Evolutionary conservation across 2,113 vertebrate genomes (phyloP).

Genomic region (Calidris pugnax): DNA sequence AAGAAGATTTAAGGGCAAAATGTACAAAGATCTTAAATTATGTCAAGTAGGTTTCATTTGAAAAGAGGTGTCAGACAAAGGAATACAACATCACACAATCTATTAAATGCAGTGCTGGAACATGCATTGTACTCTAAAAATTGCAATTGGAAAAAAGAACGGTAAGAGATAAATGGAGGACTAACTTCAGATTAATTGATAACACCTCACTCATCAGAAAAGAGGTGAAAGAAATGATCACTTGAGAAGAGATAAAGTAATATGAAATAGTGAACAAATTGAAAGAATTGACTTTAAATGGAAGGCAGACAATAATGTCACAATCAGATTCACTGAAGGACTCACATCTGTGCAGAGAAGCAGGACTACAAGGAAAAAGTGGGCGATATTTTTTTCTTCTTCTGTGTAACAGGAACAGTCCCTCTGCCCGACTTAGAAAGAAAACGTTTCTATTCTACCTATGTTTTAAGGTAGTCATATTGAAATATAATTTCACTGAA

Average conservation of each 20-base stretch:
- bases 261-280: conserved; percentile 16
- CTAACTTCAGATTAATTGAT: conserved; percentile 51
- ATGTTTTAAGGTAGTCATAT: background rate
- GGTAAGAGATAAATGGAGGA: background rate
- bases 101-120: background rate
- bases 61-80: background rate
- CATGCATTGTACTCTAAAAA: background rate
- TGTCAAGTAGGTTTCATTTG: background rate
- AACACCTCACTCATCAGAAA: background rate
- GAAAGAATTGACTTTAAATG: conserved; percentile 39
- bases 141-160: background rate
- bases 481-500: background rate
- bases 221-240: conserved; percentile 6
- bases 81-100: background rate
- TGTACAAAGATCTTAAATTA: background rate
- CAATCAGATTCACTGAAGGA: background rate
- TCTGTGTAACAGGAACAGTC: background rate
- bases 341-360: background rate
- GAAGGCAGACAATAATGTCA: background rate
- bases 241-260: background rate
- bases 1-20: background rate
- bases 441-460: background rate
- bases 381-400: background rate
- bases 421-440: background rate
- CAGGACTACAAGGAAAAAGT: background rate